Evolutionary conservation across 1,140 invertebrate genomes (phyloP).

Genomic region (Euschistus heros): DNA sequence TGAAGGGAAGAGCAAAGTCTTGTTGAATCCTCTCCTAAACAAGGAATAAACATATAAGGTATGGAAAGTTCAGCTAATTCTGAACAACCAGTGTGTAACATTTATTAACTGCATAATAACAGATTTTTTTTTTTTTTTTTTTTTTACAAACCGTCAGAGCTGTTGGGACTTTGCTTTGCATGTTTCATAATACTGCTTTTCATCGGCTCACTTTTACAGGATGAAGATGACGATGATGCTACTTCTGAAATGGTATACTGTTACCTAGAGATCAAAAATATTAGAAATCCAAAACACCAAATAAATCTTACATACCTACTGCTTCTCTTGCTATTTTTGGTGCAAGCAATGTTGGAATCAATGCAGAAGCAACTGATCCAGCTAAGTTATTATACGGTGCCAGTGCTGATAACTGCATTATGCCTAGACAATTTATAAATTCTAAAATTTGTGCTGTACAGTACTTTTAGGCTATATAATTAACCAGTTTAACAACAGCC

Average conservation of each 20-base stretch:
- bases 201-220: constrained; percentile 4
- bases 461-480: no score
- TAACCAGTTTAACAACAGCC: no score
- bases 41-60: neutral
- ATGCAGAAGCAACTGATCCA: constrained; percentile 43
- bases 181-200: constrained; percentile 3
- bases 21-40: constrained; percentile 17
- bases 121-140: neutral
- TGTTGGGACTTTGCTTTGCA: constrained; percentile 20
- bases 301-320: neutral
- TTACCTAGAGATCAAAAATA: no score
- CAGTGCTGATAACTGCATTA: constrained; percentile 46
- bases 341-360: constrained; percentile 43
- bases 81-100: neutral
- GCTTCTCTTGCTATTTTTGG: constrained; percentile 36
- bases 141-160: constrained; percentile 17
- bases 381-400: constrained; percentile 48
- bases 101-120: constrained; percentile 3
- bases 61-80: no score
- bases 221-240: constrained; percentile 10
- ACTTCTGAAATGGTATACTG: neutral
- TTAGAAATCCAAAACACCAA: neutral
- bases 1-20: neutral
- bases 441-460: no score
- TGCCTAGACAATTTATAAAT: constrained; percentile 35